A percentile compares a stretch with the other conserved stretches of the same genome.
phyloP scores from a whole-genome alignment of 1,140 invertebrate species.

The Brachionus rubens region DNA sequence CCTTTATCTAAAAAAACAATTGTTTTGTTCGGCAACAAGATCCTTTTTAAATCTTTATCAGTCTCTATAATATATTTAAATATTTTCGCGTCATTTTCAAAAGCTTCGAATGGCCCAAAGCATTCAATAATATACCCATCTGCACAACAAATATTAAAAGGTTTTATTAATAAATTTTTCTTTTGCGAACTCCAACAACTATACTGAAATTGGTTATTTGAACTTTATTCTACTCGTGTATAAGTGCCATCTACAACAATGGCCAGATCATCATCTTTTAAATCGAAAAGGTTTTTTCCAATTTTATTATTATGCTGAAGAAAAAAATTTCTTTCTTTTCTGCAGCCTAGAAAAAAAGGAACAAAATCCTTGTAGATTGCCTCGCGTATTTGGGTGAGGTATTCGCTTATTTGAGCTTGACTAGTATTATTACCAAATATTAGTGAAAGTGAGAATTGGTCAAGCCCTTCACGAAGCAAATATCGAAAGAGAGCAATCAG shows the following conservation, averaged over 20 bases:
- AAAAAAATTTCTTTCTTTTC: background rate
- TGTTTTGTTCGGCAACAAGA: background rate
- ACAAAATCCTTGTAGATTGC: background rate
- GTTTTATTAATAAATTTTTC: background rate
- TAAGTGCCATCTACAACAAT: background rate
- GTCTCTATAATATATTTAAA: background rate
- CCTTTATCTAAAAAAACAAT: background rate
- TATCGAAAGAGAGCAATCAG: constrained; percentile 31
- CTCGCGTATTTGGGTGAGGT: background rate
- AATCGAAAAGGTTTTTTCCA: background rate
- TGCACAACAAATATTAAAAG: background rate
- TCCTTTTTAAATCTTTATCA: background rate
- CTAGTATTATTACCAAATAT: background rate
- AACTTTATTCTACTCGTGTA: background rate
- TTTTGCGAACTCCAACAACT: background rate
- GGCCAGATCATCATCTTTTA: background rate
- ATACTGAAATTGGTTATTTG: background rate
- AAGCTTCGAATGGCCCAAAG: background rate
- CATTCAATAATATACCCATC: background rate
- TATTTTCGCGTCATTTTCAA: background rate
- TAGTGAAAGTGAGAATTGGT: background rate
- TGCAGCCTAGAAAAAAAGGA: background rate
- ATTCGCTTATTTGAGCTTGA: background rate
- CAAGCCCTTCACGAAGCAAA: no score
- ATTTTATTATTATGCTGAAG: background rate